Conservation (phyloP, 2,888 invertebrate species). For the Cistogaster globosa region DNA sequence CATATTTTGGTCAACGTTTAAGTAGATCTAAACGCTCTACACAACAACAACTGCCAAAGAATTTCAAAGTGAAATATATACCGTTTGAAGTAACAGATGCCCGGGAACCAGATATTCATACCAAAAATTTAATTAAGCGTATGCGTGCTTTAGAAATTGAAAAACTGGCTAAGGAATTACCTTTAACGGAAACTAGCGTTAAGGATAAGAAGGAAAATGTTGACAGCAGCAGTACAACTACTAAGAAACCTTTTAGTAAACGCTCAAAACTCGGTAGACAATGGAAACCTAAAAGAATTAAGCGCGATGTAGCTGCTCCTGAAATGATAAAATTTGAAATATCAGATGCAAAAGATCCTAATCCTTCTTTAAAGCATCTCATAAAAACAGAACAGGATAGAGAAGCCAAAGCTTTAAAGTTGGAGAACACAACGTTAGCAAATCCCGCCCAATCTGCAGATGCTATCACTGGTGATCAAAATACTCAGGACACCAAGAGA, state of each 20-base stretch:
- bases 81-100: slow-evolving; percentile 79
- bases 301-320: slow-evolving; percentile 63
- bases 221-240: neutral
- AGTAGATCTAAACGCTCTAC: slow-evolving; percentile 71
- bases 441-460: neutral
- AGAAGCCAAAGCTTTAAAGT: slow-evolving; percentile 62
- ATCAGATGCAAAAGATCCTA: slow-evolving; percentile 79
- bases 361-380: slow-evolving; percentile 71
- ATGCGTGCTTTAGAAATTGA: slow-evolving; percentile 77
- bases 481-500: slow-evolving; percentile 75
- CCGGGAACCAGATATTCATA: slow-evolving; percentile 77
- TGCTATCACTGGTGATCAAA: slow-evolving; percentile 65
- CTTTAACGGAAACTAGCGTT: neutral
- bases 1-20: slow-evolving; percentile 5
- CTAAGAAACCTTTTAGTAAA: slow-evolving; percentile 46
- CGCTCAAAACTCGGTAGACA: slow-evolving; percentile 41
- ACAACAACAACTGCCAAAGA: slow-evolving; percentile 73
- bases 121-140: slow-evolving; percentile 76
- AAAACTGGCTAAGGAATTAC: slow-evolving; percentile 24
- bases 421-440: neutral
- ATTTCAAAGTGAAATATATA: slow-evolving; percentile 77
- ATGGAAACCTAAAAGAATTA: slow-evolving; percentile 48
- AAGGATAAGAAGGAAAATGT: neutral
- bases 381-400: slow-evolving; percentile 68
- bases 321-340: slow-evolving; percentile 81